Evolutionary conservation across 2,113 vertebrate genomes (phyloP), one percentile per base, ranked within the genome.

Genomic region (Chaetorhynchus papuensis): DNA sequence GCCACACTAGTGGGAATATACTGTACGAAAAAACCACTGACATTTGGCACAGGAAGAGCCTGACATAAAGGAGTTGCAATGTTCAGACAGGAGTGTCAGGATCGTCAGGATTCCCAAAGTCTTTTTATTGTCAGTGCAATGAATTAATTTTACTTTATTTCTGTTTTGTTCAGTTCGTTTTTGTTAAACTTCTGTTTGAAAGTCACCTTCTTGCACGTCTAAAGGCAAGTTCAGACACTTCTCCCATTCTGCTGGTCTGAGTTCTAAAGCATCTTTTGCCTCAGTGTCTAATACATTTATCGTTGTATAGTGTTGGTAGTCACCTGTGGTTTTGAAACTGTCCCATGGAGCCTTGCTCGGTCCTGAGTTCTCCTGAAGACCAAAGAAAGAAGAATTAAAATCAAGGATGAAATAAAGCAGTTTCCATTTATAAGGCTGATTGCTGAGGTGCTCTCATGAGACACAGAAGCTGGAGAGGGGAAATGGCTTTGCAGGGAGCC

Each of bases 161-260:
- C 90, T 45, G n/a, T 89, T 92, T 52, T 65, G 37, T 77, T 96
- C 94, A 91, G 94, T 97, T 95, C 60, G 1, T 87, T 94, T 95
- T 93, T 93, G 96, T 98, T 98, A 99, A 98, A 99, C 99, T 97
- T 99, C 99, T 44, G 99, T 99, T 98, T 99, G 99, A 98, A 99
- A 99, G 98, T 99, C 99, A 92, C 99, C 99, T 97, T 99, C 99
- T 96, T 99, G 99, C 96, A 99, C 99, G 7, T 99, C 99, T 98
- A 99, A 98, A 97, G 99, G 99, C 97, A 99, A 98, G 97, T 98
- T 99, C 97, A 99, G 98, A 99, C 99, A 99, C 97, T 99, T 99
- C 97, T 99, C 99, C 99, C 99, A 99, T 97, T 99, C 99, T 20
- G 99, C 98, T 65, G 99, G 98, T 95, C 99, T 99, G 98, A 99